Evolutionary conservation across 2,797 vertebrate species (phyloP).

Genomic region (Heteromormyrus szaboi): DNA sequence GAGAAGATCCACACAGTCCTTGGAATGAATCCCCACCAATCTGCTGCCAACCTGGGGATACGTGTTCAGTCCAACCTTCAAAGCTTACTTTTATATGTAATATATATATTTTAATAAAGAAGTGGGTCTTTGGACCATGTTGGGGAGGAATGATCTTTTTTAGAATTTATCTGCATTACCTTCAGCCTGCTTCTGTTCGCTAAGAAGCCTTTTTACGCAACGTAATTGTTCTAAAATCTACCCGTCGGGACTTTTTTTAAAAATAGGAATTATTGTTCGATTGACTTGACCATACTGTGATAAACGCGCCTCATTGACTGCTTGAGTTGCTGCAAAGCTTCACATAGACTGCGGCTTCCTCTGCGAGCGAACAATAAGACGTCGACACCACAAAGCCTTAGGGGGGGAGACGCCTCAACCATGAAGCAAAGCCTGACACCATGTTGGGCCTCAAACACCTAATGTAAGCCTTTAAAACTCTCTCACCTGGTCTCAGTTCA

Average conservation of each 20-base stretch:
- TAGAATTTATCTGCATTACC: constrained; percentile 37
- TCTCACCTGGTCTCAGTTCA: constrained; percentile 33
- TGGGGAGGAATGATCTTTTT: constrained; percentile 36
- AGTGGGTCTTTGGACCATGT: constrained; percentile 42
- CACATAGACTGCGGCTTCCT: constrained; percentile 34
- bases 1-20: constrained; percentile 32
- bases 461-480: constrained; percentile 44
- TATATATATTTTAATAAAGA: constrained; percentile 37
- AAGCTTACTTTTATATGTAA: constrained; percentile 8
- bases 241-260: neutral
- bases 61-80: constrained; percentile 9
- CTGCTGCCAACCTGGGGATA: constrained; percentile 19
- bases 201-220: constrained; percentile 53
- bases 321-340: constrained; percentile 39
- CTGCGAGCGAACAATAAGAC: constrained; percentile 39
- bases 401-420: constrained; percentile 38
- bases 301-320: constrained; percentile 28
- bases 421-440: constrained; percentile 24
- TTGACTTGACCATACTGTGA: constrained; percentile 38
- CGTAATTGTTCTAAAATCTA: constrained; percentile 23
- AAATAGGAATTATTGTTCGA: constrained; percentile 10
- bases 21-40: constrained; percentile 23
- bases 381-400: constrained; percentile 71
- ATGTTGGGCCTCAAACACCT: constrained; percentile 26
- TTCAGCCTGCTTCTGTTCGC: constrained; percentile 39